Evolutionary conservation across 2,113 vertebrate genomes (phyloP), one percentile per base, ranked within the genome.

Genomic region (Hirundichthys speculiger): DNA sequence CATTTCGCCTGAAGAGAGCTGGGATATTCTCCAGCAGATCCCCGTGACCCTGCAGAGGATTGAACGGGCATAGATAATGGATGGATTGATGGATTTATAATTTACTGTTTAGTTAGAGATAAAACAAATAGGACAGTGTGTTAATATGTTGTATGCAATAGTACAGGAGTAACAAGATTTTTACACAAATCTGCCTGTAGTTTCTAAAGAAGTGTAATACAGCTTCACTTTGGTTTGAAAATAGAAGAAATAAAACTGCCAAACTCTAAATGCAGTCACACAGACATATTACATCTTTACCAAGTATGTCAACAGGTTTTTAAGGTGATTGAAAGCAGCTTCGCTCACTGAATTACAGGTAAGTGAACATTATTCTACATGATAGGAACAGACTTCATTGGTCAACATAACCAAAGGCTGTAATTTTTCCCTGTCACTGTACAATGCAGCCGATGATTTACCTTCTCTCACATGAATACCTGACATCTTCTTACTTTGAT

Each of bases 401-500:
- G 86, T 83, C 85, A 86, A 79, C 10, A 74, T 21, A 45, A 74
- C 79, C 65, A 84, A 87, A 88, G 77, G 47, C 72, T 63, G 55
- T 38, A 64, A 50, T 18, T 34, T 34, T 75, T 77, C 46, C 14
- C 69, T 77, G 72, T 86, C 80, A 75, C 64, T 6, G 54, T 9
- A 53, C 13, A 21, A 55, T 27, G 15, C 51, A 14, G 57, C 25
- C 8, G 69, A 76, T 72, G 40, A 78, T 80, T 81, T 75, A 64
- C 40, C 48, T 59, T 54, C 57, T 67, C 54, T 46, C 4, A 12
- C 20, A 22, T 18, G 48, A 60, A 79, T 62, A 73, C 52, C 64
- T 61, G 79, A 63, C 75, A 55, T 80, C 77, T 57, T 60, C 77
- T 81, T 53, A 49, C 87, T 90, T 88, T 89, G 85, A 90, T 90